Base-by-base conservation (phyloP, 2,797 vertebrate genomes). In the Propithecus perrieri region DNA sequence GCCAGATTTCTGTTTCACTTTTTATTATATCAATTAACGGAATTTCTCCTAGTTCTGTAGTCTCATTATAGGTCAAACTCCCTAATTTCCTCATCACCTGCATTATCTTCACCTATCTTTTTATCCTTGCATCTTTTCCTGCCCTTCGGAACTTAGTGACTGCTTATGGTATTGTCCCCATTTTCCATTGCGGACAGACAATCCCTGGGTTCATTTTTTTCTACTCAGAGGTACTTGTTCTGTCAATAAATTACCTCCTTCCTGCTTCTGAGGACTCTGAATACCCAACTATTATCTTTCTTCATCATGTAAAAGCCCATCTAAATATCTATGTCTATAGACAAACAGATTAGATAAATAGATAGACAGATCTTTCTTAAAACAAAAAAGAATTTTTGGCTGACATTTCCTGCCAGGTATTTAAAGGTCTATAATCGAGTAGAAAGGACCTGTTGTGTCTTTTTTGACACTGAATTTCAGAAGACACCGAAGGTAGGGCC, bases 381-480 rank as follows among this genome's bases (percentile, higher is more conserved):
- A 41, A 48, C 57, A 24, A 10, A 72, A 57, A 69, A 48, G 1
- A 84, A 67, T 50, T 89, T 1, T 43, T 2, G 38, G 48, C 0
- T 92, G 28, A 18, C 14, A 90, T 81, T 83, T 85, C 4, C 14
- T 87, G 61, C 28, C 18, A 88, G 7, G 14, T 20, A 89, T 24
- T 50, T 79, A 53, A 92, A 94, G 50, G 22, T 53, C 72, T 57
- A 55, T 65, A 90, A 79, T 33, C 6, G 15, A 89, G 5, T 75
- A 75, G 43, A 72, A 89, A 50, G 46, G 3, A 33, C 61, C 35
- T 59, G 7, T 18, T 71, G 59, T 69, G 28, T 89, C 38, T 81
- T 35, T 67, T 88, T 87, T 72, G 63, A 84, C 48, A 63, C 1
- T 11, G 46, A 93, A 67, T 81, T 96, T 96, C n/a, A 74, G 76